These are phyloP conservation scores for Drosophila lacteicornis DNA, from an alignment of 1,140 invertebrate species.

Conservation along the genomic window DNA sequence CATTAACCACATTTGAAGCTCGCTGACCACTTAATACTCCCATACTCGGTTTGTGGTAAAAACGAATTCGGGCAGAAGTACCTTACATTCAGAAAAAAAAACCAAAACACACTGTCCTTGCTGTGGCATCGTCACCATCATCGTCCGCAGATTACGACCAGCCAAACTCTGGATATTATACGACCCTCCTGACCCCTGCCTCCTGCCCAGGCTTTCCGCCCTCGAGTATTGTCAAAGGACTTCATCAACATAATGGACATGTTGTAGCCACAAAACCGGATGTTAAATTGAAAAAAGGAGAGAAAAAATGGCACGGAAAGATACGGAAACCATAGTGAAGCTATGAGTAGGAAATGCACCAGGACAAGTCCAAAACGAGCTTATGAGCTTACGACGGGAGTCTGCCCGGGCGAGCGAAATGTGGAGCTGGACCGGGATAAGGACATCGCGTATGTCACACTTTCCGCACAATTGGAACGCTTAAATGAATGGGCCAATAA, in stretches of 20 bases:
- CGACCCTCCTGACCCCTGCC: background rate
- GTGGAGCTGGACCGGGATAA: slow-evolving; percentile 16
- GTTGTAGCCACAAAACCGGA: slow-evolving; percentile 68
- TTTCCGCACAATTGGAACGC: slow-evolving; percentile 75
- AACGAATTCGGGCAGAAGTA: slow-evolving; percentile 2
- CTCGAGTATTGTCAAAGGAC: slow-evolving; percentile 66
- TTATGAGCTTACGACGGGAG: slow-evolving; percentile 64
- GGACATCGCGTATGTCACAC: slow-evolving; percentile 34
- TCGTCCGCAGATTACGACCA: slow-evolving; percentile 12
- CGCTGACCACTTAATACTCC: slow-evolving; percentile 10
- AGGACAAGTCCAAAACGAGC: slow-evolving; percentile 58
- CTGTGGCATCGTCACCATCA: slow-evolving; percentile 7
- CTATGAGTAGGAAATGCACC: slow-evolving; percentile 58
- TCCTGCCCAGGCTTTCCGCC: slow-evolving; percentile 6
- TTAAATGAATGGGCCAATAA: slow-evolving; percentile 69
- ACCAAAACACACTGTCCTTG: slow-evolving; percentile 12
- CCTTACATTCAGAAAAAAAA: slow-evolving; percentile 3
- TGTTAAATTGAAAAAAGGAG: slow-evolving; percentile 69
- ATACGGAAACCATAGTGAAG: slow-evolving; percentile 35
- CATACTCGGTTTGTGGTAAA: slow-evolving; percentile 7
- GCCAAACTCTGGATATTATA: slow-evolving; percentile 22
- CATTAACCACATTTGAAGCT: slow-evolving; percentile 20
- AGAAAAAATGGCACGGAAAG: slow-evolving; percentile 5
- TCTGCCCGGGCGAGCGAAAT: slow-evolving; percentile 1
- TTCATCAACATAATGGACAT: slow-evolving; percentile 77